Evolutionary conservation across 2,113 vertebrate genomes (phyloP).

Genomic region (Blennius ocellaris): DNA sequence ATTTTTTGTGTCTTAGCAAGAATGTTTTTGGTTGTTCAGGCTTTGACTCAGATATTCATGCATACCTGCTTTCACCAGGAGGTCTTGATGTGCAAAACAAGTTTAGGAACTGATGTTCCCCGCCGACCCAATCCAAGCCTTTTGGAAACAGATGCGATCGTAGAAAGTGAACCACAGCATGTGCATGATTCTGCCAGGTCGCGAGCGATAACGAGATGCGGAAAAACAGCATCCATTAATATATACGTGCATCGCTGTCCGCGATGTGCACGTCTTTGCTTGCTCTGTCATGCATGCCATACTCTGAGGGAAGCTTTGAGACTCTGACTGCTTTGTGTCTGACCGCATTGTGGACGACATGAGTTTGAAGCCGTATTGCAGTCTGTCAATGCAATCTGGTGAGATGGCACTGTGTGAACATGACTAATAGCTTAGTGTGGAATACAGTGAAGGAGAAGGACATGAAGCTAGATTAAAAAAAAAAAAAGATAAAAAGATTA

Average conservation of each 20-base stretch:
- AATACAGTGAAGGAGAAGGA: constrained; percentile 48
- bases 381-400: constrained; percentile 67
- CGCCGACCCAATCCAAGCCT: neutral
- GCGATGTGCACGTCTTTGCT: constrained; percentile 1
- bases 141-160: too few relatives aligned
- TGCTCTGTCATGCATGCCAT: constrained; percentile 16
- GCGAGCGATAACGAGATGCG: neutral
- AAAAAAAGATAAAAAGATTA: constrained; percentile 24
- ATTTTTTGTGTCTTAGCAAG: neutral
- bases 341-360: constrained; percentile 40
- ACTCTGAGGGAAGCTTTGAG: constrained; percentile 38
- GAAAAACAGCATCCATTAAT: constrained; percentile 6
- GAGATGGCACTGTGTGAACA: constrained; percentile 61
- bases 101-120: neutral
- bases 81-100: too few relatives aligned
- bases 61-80: neutral
- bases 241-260: constrained; percentile 4
- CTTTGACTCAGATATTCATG: neutral
- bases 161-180: neutral
- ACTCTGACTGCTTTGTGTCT: constrained; percentile 55
- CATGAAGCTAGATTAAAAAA: constrained; percentile 9
- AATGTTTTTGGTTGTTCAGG: neutral
- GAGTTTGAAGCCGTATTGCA: constrained; percentile 53
- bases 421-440: constrained; percentile 64
- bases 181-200: neutral